Evolutionary conservation across 2,113 vertebrate genomes (phyloP).

Genomic region (Willisornis vidua): DNA sequence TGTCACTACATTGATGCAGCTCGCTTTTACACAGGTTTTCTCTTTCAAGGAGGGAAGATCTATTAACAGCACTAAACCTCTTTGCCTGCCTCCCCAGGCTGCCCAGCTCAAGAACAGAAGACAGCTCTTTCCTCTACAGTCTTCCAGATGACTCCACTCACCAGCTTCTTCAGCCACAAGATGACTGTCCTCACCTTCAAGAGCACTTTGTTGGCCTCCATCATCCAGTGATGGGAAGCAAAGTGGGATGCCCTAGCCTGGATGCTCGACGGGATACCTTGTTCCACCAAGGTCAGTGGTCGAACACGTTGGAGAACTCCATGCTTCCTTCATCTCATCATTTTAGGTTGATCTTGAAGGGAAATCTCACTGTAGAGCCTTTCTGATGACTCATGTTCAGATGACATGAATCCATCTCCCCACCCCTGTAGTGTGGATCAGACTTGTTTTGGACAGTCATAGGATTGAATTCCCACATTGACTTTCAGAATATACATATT

Average conservation of each 20-base stretch:
- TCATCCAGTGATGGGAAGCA: constrained; percentile 52
- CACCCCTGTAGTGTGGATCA: not conserved
- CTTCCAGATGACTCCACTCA: constrained; percentile 78
- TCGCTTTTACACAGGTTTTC: not conserved
- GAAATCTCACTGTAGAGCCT: not conserved
- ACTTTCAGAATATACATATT: not conserved
- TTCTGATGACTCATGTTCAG: not conserved
- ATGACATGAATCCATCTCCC: not conserved
- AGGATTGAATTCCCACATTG: not conserved
- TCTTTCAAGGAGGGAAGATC: not conserved
- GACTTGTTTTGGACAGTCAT: not conserved
- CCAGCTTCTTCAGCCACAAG: constrained; percentile 75
- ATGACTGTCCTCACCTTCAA: constrained; percentile 62
- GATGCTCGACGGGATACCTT: constrained; percentile 58
- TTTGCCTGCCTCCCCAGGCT: not conserved
- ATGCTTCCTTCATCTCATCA: not conserved
- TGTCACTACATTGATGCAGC: not conserved
- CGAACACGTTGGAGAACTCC: not conserved
- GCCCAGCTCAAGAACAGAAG: constrained; percentile 54
- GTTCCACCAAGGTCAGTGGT: constrained; percentile 72
- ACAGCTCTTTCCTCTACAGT: constrained; percentile 77
- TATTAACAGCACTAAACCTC: not conserved
- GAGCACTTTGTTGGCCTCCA: constrained; percentile 59
- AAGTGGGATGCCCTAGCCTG: constrained; percentile 14
- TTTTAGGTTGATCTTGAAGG: not conserved